Conservation (phyloP, 2,888 invertebrate species). For the Heliothis peltigera region DNA sequence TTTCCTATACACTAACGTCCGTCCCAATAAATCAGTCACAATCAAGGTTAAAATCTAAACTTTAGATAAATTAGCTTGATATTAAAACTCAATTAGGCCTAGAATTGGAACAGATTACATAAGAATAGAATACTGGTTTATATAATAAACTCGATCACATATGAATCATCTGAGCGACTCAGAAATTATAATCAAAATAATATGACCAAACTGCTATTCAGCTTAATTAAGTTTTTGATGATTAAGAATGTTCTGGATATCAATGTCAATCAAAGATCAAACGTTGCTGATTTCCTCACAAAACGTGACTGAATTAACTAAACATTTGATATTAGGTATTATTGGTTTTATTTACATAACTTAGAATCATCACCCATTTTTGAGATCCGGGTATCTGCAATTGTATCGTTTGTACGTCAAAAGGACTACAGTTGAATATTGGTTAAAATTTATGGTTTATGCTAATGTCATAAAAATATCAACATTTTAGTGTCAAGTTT, state of each 20-base stretch:
- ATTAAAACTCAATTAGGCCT: background rate
- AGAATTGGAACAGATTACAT: conserved; percentile 4
- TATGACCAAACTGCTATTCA: background rate
- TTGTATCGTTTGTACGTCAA: background rate
- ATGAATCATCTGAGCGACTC: conserved; percentile 25
- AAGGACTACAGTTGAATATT: background rate
- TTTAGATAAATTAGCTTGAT: background rate
- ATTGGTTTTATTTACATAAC: conserved; percentile 38
- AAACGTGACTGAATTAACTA: conserved; percentile 47
- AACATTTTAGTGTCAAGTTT: too few relatives aligned
- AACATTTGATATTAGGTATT: conserved; percentile 29
- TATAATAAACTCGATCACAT: background rate
- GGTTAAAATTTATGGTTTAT: too few relatives aligned
- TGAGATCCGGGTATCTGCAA: conserved; percentile 13
- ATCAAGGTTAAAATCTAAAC: background rate
- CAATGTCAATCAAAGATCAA: conserved; percentile 47
- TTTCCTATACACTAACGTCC: too few relatives aligned
- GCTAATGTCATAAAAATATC: too few relatives aligned
- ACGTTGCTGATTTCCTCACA: conserved; percentile 35
- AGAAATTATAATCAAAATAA: conserved; percentile 18
- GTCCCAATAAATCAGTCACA: too few relatives aligned
- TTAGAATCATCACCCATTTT: background rate
- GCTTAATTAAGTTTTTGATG: conserved; percentile 19
- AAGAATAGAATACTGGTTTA: conserved; percentile 4
- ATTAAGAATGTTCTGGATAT: conserved; percentile 1